Evolutionary conservation across 2,797 vertebrate genomes (phyloP), one percentile per base, ranked within the genome.

Genomic region (Buphagus erythrorhynchus): DNA sequence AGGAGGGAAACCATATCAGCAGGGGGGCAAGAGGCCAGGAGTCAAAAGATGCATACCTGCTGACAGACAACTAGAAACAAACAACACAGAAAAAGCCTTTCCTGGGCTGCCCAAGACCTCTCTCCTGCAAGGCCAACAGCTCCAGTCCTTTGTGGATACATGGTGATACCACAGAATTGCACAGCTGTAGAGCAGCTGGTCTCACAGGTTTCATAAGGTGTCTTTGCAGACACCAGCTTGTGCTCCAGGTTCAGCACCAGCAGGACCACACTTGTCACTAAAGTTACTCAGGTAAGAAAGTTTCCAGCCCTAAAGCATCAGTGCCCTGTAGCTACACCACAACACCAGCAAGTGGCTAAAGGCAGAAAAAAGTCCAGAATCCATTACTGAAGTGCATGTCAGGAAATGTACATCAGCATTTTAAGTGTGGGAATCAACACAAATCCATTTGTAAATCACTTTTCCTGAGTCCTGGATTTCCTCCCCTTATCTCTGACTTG

Each of bases 61-160:
- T 36, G 15, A 62, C 52, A 66, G 33, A 63, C 14, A 79, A 14
- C 17, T 33, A 29, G 59, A 66, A 91, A 69, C 1, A 26, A 6
- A 24, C 16, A 79, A 33, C 15, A 43, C 8, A 29, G 28, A 36
- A 62, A 88, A 95, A 88, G 9, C 11, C 46, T 57, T 78, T 73
- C 11, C 33, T 42, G 35, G 42, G 38, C 15, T 0, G 0, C 1
- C 2, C 15, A 36, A 66, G 42, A 35, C 10, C 13, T 68, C 38
- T 18, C 11, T 67, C 66, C 62, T 69, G 28, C 55, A 52, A 87
- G 20, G 16, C 31, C 10, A 51, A 29, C 0, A 6, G 31, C 52
- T 69, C 13, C 31, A 24, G 12, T 38, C 25, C 36, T 80, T 65
- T 52, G 40, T 49, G 43, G 33, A 28, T 57, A 21, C 6, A 13